These are phyloP conservation scores for Drosophila setifemur DNA, from an alignment of 1,140 invertebrate genomes.

Conservation along the genomic window DNA sequence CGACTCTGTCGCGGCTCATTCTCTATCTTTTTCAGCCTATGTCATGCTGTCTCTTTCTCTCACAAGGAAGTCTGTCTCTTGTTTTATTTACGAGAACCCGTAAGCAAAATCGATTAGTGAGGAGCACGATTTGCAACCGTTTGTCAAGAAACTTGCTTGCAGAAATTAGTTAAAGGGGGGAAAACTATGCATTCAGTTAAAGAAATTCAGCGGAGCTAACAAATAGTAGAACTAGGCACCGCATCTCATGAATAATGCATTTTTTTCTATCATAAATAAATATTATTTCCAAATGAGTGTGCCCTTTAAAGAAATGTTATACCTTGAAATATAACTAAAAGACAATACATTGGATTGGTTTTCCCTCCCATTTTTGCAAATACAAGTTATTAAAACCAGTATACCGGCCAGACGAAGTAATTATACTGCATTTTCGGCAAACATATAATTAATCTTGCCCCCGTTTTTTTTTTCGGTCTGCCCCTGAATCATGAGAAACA, in stretches of 20 bases:
- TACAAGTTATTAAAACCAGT: background rate
- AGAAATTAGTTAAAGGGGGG: background rate
- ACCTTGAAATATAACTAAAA: no score
- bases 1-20: constrained; percentile 1
- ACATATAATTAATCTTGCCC: constrained; percentile 23
- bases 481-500: constrained; percentile 19
- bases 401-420: constrained; percentile 16
- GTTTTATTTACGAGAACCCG: constrained; percentile 25
- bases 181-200: no score
- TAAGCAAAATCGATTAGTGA: constrained; percentile 27
- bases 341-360: no score
- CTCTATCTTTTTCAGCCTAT: background rate
- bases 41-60: background rate
- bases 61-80: no score
- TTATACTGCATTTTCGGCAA: constrained; percentile 8
- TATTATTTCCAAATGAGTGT: no score
- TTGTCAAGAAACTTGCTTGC: background rate
- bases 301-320: no score
- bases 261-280: no score
- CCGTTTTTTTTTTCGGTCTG: constrained; percentile 6
- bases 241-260: no score
- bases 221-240: no score
- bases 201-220: no score
- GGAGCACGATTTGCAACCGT: background rate
- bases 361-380: no score